A percentile compares a stretch with the other conserved stretches of the same genome.
These are phyloP conservation scores for Ecdyonurus torrentis DNA, from an alignment of 2,888 invertebrate species.

Conservation along the genomic window DNA sequence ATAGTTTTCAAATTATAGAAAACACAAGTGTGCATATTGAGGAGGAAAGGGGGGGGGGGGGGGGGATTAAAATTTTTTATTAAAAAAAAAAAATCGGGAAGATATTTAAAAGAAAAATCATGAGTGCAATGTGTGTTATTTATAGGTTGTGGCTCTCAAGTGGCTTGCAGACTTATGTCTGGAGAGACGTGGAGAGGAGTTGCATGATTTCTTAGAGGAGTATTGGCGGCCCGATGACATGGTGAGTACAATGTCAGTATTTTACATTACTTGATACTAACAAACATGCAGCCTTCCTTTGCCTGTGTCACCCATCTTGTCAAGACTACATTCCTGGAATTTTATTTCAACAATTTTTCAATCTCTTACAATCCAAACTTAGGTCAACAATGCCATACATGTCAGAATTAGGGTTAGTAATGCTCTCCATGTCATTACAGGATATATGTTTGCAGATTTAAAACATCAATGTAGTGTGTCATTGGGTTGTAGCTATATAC, in stretches of 20 bases:
- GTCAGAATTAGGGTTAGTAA: too few species aligned
- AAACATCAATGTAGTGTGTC: too few species aligned
- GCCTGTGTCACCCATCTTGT: neutral
- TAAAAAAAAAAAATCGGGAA: neutral
- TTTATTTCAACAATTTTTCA: too few species aligned
- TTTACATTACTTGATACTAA: neutral
- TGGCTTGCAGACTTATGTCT: slow-evolving; percentile 9
- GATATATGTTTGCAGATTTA: too few species aligned
- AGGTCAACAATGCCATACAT: too few species aligned
- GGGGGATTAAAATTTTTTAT: too few species aligned
- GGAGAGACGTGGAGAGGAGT: slow-evolving; percentile 9
- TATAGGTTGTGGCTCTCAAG: slow-evolving; percentile 9
- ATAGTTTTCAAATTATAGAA: too few species aligned
- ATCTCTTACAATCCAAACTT: too few species aligned
- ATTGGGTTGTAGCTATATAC: too few species aligned
- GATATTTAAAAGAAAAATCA: neutral
- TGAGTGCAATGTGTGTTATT: neutral
- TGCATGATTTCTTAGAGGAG: slow-evolving; percentile 10
- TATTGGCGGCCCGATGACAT: slow-evolving; percentile 11
- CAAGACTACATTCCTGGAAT: neutral
- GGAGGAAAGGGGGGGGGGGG: too few species aligned
- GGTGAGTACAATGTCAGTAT: slow-evolving; percentile 3
- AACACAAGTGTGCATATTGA: too few species aligned
- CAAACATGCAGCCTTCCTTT: neutral
- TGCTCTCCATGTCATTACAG: too few species aligned